Conservation (phyloP, 2,797 vertebrate genomes). For the Mastacembelus armatus region DNA sequence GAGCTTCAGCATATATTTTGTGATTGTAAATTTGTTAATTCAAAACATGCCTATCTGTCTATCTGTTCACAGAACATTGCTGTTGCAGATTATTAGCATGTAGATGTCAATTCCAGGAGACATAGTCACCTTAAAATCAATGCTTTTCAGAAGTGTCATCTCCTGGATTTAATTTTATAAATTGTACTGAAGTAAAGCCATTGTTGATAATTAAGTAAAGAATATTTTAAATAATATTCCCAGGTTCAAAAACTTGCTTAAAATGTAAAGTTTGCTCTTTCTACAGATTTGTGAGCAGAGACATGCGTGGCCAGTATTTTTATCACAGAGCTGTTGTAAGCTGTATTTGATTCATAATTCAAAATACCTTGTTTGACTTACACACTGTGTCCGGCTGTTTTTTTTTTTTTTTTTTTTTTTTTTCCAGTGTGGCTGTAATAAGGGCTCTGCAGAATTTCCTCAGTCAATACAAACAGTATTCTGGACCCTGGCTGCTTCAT, state of each 20-base stretch:
- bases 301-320: conserved; percentile 14
- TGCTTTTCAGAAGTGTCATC: not conserved
- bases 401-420: too few relatives aligned
- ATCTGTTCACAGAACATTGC: not conserved
- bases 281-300: conserved; percentile 12
- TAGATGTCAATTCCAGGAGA: not conserved
- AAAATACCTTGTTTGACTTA: conserved; percentile 43
- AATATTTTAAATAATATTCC: not conserved
- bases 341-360: conserved; percentile 45
- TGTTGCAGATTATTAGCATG: not conserved
- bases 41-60: too few relatives aligned
- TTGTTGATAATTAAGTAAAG: not conserved
- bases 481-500: conserved; percentile 49
- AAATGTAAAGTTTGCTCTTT: too few relatives aligned
- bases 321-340: conserved; percentile 28
- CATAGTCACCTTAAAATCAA: not conserved
- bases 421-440: conserved; percentile 70
- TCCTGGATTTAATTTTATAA: not conserved
- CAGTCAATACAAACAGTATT: conserved; percentile 76
- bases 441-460: conserved; percentile 63
- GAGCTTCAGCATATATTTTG: too few relatives aligned
- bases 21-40: too few relatives aligned
- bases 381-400: conserved; percentile 45
- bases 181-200: not conserved
- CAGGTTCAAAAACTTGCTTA: not conserved